A percentile compares a stretch with the other conserved stretches of the same genome.
These are phyloP conservation scores for Noctua comes DNA, from an alignment of 2,888 invertebrate genomes.

Conservation along the genomic window DNA sequence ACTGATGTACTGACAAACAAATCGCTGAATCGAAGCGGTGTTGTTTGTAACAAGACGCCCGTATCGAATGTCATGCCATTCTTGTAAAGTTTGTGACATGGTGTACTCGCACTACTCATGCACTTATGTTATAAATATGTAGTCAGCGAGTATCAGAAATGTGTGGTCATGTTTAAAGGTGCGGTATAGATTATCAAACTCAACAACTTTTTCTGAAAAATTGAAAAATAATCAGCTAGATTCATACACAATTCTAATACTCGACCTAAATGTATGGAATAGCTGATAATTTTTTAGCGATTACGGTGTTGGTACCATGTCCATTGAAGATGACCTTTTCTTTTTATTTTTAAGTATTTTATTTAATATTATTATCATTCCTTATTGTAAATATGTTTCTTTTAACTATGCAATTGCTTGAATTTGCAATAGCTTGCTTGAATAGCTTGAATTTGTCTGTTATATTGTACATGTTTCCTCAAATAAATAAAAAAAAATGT, in stretches of 20 bases:
- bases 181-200: not conserved
- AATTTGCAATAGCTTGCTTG: too few relatives aligned
- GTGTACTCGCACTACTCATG: slow-evolving; percentile 9
- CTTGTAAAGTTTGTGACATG: slow-evolving; percentile 62
- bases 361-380: too few relatives aligned
- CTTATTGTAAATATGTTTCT: too few relatives aligned
- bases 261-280: not conserved
- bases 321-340: too few relatives aligned
- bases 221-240: not conserved
- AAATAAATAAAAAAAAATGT: too few relatives aligned
- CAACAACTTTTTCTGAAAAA: not conserved
- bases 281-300: not conserved
- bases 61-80: slow-evolving; percentile 71
- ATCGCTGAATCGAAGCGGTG: slow-evolving; percentile 73
- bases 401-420: too few relatives aligned
- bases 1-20: slow-evolving; percentile 42
- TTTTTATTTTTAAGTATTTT: too few relatives aligned
- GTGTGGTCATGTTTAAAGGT: too few relatives aligned
- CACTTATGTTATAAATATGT: slow-evolving; percentile 18
- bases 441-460: too few relatives aligned
- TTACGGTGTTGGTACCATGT: not conserved
- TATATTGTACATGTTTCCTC: too few relatives aligned
- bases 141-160: not conserved
- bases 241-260: not conserved
- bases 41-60: slow-evolving; percentile 68